phyloP scores from a whole-genome alignment of 2,113 vertebrate genomes.

The Murina feae region DNA sequence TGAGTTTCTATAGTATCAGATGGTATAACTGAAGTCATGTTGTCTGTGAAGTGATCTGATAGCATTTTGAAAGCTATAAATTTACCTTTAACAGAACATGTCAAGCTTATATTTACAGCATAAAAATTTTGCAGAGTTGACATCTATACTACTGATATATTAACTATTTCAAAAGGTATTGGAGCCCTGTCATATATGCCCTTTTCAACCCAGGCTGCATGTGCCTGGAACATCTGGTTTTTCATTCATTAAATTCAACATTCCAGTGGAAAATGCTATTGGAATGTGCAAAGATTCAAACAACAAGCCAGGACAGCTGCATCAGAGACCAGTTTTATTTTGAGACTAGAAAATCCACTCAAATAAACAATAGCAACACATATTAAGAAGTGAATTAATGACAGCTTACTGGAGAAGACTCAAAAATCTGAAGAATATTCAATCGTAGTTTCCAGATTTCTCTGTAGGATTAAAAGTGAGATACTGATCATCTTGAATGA shows the following conservation, averaged over 20 bases:
- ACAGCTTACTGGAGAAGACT: conserved; percentile 25
- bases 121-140: conserved; percentile 7
- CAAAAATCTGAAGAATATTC: conserved; percentile 14
- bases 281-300: conserved; percentile 62
- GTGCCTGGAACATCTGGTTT: conserved; percentile 55
- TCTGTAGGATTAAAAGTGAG: not conserved
- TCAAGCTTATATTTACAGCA: not conserved
- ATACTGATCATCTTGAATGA: not conserved
- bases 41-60: conserved; percentile 1
- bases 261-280: conserved; percentile 56
- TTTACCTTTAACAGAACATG: not conserved
- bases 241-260: conserved; percentile 57
- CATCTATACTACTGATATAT: not conserved
- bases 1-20: not conserved
- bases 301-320: conserved; percentile 55
- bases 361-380: conserved; percentile 55
- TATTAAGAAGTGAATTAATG: conserved; percentile 33
- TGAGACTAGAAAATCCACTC: conserved; percentile 51
- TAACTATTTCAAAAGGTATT: not conserved
- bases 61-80: not conserved
- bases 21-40: not conserved
- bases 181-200: not conserved
- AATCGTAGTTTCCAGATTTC: not conserved
- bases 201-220: not conserved
- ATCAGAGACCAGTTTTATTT: conserved; percentile 57